Evolutionary conservation across 2,797 vertebrate species (phyloP), one percentile per base, ranked within the genome.

Genomic region (Betta splendens): DNA sequence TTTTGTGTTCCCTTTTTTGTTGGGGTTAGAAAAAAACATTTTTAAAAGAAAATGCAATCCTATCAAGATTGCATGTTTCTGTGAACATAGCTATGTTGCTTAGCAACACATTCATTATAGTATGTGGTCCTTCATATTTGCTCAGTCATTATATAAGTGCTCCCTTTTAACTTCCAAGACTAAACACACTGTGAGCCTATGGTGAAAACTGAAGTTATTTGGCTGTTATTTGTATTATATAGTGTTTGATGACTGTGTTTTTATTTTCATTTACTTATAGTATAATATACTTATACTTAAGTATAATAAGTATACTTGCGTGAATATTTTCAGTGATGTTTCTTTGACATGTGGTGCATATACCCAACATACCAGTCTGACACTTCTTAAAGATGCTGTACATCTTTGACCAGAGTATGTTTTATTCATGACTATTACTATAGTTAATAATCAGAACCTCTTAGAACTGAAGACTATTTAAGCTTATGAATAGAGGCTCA

Each of bases 401-500:
- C 52, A 52, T 44, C 45, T 51, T 40, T 85, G 83, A 79, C 80
- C 63, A 77, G 59, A 51, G 25, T 43, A 35, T 53, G 36, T 60
- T 49, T 67, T 45, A 54, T 42, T 47, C 35, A 50, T 56, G 62
- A 61, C 45, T 37, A 16, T 61, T 58, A 21, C 39, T 38, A n/a
- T n/a, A 55, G 79, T 80, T 80, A 53, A 79, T 82, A 67, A 47
- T 55, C 51, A 75, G 77, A 56, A 69, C 64, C 59, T 66, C 35
- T 51, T 51, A 64, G 49, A 33, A 63, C 58, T n/a, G n/a, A n/a
- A n/a, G n/a, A n/a, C n/a, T n/a, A 20, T n/a, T 62, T 56, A 40
- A 29, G 63, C 9, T 57, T 36, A 59, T 47, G 31, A 71, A 35
- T 43, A 39, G 13, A 28, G 3, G 18, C 16, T 47, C 35, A 16